phyloP scores from a whole-genome alignment of 1,140 invertebrate species.

The Mamestra configurata region DNA sequence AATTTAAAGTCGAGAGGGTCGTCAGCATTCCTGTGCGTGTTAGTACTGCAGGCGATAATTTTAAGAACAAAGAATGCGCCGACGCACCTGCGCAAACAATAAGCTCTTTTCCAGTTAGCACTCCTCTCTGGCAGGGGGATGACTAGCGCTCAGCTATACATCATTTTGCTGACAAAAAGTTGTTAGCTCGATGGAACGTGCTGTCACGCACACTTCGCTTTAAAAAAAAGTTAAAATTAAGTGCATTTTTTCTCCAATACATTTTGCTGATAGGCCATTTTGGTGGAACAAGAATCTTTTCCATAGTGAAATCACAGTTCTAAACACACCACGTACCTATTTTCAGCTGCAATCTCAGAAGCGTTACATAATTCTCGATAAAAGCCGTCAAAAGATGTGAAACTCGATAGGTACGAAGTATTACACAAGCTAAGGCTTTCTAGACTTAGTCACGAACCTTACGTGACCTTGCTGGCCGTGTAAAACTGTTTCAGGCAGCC shows the following conservation, averaged over 20 bases:
- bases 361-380: constrained; percentile 38
- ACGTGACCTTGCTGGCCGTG: constrained; percentile 59
- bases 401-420: constrained; percentile 61
- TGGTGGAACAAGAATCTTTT: not conserved
- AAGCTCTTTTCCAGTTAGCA: constrained; percentile 69
- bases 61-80: constrained; percentile 81
- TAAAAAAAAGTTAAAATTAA: not conserved
- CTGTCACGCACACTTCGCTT: not conserved
- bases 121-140: constrained; percentile 64
- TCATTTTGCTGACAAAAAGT: constrained; percentile 24
- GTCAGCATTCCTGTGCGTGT: constrained; percentile 69
- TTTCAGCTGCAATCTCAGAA: constrained; percentile 4
- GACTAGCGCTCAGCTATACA: constrained; percentile 9
- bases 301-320: constrained; percentile 1
- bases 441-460: constrained; percentile 67
- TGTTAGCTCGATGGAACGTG: constrained; percentile 21
- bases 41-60: constrained; percentile 79
- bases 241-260: not conserved
- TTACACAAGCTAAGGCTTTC: constrained; percentile 72
- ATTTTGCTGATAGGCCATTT: not conserved
- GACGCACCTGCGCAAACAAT: constrained; percentile 82
- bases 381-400: constrained; percentile 53
- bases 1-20: constrained; percentile 54
- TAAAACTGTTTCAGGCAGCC: constrained; percentile 52
- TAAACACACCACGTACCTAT: not conserved